Evolutionary conservation across 2,888 invertebrate species (phyloP), one percentile per base, ranked within the genome.

Genomic region (Alloscopus bannaensis): DNA sequence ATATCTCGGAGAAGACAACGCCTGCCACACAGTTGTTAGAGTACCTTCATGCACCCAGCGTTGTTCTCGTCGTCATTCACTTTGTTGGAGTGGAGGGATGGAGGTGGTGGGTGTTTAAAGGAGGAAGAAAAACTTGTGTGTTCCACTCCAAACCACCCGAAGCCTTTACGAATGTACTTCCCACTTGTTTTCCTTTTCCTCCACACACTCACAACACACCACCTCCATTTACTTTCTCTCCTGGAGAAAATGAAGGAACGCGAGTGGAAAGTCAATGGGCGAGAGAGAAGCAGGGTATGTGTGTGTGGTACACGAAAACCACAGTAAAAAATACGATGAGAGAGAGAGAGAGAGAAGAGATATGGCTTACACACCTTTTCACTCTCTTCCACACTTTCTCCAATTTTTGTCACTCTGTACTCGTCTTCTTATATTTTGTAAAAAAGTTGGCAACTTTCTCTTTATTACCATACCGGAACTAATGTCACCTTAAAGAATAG

Each of bases 141-240:
- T n/a, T n/a, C n/a, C n/a, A n/a, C n/a, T n/a, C n/a, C n/a, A n/a
- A n/a, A n/a, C n/a, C n/a, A n/a, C n/a, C n/a, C n/a, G n/a, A n/a
- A n/a, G n/a, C n/a, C n/a, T n/a, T n/a, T n/a, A n/a, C n/a, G n/a
- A n/a, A n/a, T n/a, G n/a, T n/a, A n/a, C n/a, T n/a, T n/a, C n/a
- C n/a, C n/a, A n/a, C n/a, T n/a, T n/a, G n/a, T n/a, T n/a, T n/a
- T n/a, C n/a, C n/a, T n/a, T n/a, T n/a, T n/a, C n/a, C n/a, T n/a
- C n/a, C n/a, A n/a, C n/a, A n/a, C n/a, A n/a, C n/a, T 18, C 13
- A 16, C 42, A 42, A 2, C 42, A 42, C 42, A n/a, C n/a, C n/a
- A n/a, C n/a, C 60, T 60, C 29, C 64, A 64, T 64, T 64, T 64
- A 40, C 16, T 26, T 55, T 55, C 28, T 55, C 16, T 55, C 16